Evolutionary conservation across 2,797 vertebrate genomes (phyloP).

Genomic region (Glossophaga mutica): DNA sequence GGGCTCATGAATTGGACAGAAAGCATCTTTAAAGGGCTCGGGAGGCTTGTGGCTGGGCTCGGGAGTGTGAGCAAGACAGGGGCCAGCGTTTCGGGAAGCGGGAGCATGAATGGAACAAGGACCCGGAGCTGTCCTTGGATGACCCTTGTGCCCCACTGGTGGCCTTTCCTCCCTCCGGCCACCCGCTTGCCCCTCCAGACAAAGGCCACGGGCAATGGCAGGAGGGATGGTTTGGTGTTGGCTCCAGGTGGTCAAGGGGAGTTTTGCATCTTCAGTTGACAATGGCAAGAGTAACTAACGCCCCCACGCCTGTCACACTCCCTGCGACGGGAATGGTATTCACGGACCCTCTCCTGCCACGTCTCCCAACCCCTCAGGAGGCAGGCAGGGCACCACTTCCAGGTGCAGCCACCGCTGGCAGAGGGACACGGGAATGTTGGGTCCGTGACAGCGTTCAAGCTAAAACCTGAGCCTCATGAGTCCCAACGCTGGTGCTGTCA

Average conservation of each 20-base stretch:
- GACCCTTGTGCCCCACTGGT: not conserved
- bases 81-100: accelerated
- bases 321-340: not conserved
- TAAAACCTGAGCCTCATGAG: not conserved
- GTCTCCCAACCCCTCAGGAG: not conserved
- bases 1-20: not conserved
- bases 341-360: not conserved
- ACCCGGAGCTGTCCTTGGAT: accelerated
- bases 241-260: not conserved
- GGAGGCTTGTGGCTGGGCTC: not conserved
- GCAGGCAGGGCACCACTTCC: not conserved
- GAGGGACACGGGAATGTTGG: accelerated
- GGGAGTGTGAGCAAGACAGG: not conserved
- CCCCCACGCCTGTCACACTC: accelerated
- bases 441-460: not conserved
- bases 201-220: not conserved
- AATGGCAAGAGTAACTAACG: not conserved
- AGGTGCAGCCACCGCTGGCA: not conserved
- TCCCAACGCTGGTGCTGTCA: accelerated
- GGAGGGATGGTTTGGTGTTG: not conserved
- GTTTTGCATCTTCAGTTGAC: not conserved
- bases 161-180: not conserved
- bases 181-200: not conserved
- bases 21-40: not conserved
- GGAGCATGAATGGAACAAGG: accelerated